A percentile compares a stretch with the other conserved stretches of the same genome.
Conservation (phyloP, 2,113 vertebrate species). For the Bostrychus sinensis region DNA sequence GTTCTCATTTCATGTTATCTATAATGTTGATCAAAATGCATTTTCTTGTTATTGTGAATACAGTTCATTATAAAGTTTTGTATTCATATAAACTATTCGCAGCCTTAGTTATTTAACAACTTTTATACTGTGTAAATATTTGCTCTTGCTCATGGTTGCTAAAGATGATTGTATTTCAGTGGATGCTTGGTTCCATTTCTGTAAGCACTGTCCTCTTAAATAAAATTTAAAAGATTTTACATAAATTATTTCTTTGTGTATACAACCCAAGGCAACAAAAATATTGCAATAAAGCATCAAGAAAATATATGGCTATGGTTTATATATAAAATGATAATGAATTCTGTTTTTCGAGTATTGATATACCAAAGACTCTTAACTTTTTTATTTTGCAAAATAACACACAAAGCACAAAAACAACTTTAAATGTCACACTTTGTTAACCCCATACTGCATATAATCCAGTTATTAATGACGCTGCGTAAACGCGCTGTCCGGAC, state of each 20-base stretch:
- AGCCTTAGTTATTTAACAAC: conserved; percentile 7
- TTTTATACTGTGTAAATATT: conserved; percentile 2
- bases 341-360: too few species aligned
- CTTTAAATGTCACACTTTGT: too few species aligned
- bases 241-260: conserved; percentile 7
- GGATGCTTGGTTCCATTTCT: background rate
- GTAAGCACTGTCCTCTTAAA: background rate
- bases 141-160: background rate
- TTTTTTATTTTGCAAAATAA: too few species aligned
- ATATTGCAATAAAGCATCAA: background rate
- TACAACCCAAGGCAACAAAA: background rate
- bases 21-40: background rate
- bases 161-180: background rate
- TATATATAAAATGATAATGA: too few species aligned
- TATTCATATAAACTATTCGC: background rate
- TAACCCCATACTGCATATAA: too few species aligned
- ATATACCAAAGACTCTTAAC: too few species aligned
- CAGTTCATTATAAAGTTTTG: too few species aligned
- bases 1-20: background rate
- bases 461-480: background rate
- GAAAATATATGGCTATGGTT: too few species aligned
- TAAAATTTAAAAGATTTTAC: background rate
- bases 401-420: too few species aligned
- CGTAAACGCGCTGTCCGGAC: background rate
- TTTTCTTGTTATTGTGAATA: background rate